A percentile compares a stretch with the other conserved stretches of the same genome.
Evolutionary conservation across 2,888 invertebrate species (phyloP).

Genomic region (Scaeva pyrastri): DNA sequence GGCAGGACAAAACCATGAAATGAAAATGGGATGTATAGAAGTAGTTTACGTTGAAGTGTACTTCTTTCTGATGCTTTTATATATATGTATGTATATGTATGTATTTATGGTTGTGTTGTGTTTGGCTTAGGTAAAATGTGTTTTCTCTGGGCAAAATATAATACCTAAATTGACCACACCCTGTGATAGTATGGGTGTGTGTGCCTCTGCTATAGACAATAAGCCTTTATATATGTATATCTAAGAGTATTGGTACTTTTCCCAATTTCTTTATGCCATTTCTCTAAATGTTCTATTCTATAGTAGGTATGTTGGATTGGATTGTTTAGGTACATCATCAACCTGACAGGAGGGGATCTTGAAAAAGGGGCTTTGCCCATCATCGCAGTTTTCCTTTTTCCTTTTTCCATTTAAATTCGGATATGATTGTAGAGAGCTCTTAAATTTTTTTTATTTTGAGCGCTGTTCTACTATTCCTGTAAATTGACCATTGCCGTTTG

Average conservation of each 20-base stretch:
- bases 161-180: slow-evolving; percentile 72
- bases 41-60: slow-evolving; percentile 45
- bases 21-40: slow-evolving; percentile 30
- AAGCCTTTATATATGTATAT: slow-evolving; percentile 43
- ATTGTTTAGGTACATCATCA: not conserved
- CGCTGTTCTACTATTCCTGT: slow-evolving; percentile 13
- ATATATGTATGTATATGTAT: no score
- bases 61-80: slow-evolving; percentile 31
- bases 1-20: slow-evolving; percentile 20
- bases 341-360: not conserved
- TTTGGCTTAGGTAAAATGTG: slow-evolving; percentile 69
- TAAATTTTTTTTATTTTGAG: not conserved
- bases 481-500: slow-evolving; percentile 38
- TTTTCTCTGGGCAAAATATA: slow-evolving; percentile 46
- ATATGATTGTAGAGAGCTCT: slow-evolving; percentile 13
- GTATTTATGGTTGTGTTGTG: no score
- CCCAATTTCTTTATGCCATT: slow-evolving; percentile 25
- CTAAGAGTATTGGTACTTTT: slow-evolving; percentile 60
- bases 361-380: slow-evolving; percentile 7
- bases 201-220: slow-evolving; percentile 44
- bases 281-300: slow-evolving; percentile 23
- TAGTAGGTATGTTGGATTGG: no score
- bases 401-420: not conserved
- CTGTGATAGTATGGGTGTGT: slow-evolving; percentile 64
- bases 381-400: no score